Percentiles rank a stretch among this genome's conserved stretches.
Conservation (phyloP, 2,888 invertebrate species). For the Eucriotettix oculatus region DNA sequence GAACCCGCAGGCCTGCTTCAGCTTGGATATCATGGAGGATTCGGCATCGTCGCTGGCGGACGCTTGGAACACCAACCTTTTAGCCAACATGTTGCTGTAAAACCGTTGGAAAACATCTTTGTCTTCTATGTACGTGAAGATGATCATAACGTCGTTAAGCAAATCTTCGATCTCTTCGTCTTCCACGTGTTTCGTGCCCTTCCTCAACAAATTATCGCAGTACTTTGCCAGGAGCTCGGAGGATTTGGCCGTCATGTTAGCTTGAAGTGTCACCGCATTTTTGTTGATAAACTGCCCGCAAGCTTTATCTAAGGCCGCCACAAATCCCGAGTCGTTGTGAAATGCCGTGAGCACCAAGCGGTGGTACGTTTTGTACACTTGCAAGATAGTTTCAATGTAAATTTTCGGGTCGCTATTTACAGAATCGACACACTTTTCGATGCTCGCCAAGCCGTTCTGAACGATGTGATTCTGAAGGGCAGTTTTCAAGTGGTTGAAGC, state of each 20-base stretch:
- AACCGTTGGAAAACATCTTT: constrained; percentile 99
- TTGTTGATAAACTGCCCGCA: constrained; percentile 95
- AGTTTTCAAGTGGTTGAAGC: constrained; percentile 70
- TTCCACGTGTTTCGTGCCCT: constrained; percentile 95
- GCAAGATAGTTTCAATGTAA: constrained; percentile 90
- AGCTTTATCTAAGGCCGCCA: constrained; percentile 90
- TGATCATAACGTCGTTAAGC: constrained; percentile 90
- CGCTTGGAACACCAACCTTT: constrained; percentile 91
- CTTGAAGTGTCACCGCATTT: constrained; percentile 84
- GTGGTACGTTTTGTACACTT: constrained; percentile 94
- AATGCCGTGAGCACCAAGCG: constrained; percentile 88
- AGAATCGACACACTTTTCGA: constrained; percentile 68
- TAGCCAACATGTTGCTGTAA: constrained; percentile 98
- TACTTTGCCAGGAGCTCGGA: constrained; percentile 95
- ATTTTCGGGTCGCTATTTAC: constrained; percentile 92
- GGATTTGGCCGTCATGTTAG: constrained; percentile 69
- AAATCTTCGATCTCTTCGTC: constrained; percentile 96
- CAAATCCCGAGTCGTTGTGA: constrained; percentile 92
- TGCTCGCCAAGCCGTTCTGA: constrained; percentile 76
- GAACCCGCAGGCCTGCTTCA: constrained; percentile 97
- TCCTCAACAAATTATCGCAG: constrained; percentile 91
- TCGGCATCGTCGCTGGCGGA: constrained; percentile 98
- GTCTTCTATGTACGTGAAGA: constrained; percentile 98
- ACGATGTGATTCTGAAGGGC: constrained; percentile 87
- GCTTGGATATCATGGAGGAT: constrained; percentile 97